Evolutionary conservation across 1,140 invertebrate species (phyloP).

Genomic region (Macrobrachium rosenbergii): DNA sequence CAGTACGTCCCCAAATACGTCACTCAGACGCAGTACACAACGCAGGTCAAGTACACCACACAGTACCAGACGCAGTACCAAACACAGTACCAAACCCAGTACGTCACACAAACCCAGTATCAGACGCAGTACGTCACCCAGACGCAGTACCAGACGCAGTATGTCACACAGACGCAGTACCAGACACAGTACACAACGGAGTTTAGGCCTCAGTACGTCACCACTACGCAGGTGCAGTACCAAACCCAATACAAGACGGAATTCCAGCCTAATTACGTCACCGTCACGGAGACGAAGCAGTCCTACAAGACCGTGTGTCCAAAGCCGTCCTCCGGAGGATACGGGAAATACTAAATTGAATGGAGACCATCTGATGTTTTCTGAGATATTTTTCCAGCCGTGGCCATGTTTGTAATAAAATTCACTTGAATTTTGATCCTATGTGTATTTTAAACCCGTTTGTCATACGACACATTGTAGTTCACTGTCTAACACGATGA

Average conservation of each 20-base stretch:
- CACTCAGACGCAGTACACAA: conserved; percentile 27
- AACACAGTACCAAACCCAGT: conserved; percentile 25
- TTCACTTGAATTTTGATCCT: no score
- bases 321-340: conserved; percentile 38
- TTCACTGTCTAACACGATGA: no score
- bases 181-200: conserved; percentile 39
- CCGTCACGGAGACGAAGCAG: conserved; percentile 39
- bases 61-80: conserved; percentile 44
- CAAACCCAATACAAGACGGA: conserved; percentile 43
- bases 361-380: no score
- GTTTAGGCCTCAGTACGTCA: conserved; percentile 37
- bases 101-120: conserved; percentile 54
- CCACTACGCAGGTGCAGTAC: conserved; percentile 45
- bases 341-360: background rate
- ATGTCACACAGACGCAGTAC: conserved; percentile 50
- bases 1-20: conserved; percentile 56
- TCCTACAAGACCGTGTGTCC: conserved; percentile 55
- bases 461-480: no score
- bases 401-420: background rate
- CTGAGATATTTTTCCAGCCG: no score
- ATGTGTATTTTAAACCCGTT: no score
- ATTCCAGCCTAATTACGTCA: conserved; percentile 41
- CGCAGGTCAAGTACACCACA: conserved; percentile 51
- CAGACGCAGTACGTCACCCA: conserved; percentile 47
- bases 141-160: conserved; percentile 49